Base-by-base conservation (phyloP, 1,140 invertebrate species). In the Tetragnatha versicolor region DNA sequence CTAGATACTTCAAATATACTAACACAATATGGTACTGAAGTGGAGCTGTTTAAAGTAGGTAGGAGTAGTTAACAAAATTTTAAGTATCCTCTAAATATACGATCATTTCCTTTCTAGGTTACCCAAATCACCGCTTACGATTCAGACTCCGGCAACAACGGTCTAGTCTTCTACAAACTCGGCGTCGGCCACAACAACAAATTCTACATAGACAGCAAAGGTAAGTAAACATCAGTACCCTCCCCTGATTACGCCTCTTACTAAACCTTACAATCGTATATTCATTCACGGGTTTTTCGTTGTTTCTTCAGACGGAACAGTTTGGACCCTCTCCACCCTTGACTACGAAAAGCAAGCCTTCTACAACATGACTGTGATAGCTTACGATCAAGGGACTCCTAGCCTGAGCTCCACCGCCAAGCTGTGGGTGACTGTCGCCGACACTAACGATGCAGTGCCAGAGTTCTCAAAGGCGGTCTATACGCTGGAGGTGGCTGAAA, bases 371-470 rank as follows among this genome's bases (percentile, higher is more conserved):
- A 92, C 92, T 0, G 89, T 95, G 0, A 89, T 93, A 6, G 93
- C 93, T 0, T 93, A 93, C 0, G 94, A 95, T 87, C 86, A 94
- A 22, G 94, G 94, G 1, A 92, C 90, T 33, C 93, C 93, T 0
- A 91, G 92, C 81, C 84, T 93, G 9, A 93, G 91, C 65, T 92
- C 93, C 0, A 91, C 91, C 0, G 93, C 93, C 4, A 85, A 94
- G 25, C 84, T 95, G 3, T 84, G 83, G 82, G 82, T 85, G 14
- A 84, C 83, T 10, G 84, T 85, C 2, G 80, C 82, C 2, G 84
- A 85, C 65, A 83, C 81, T 6, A 80, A 83, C 45, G 84, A 85
- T 61, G 81, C 83, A 9, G 80, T 85, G 10, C 84, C 84, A 1
- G 81, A 85, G 70, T 85, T 85, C 65, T 49, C 81, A 1, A 84